phyloP scores from a whole-genome alignment of 2,797 vertebrate species.

The Tokudaia tokunoshimensis region DNA sequence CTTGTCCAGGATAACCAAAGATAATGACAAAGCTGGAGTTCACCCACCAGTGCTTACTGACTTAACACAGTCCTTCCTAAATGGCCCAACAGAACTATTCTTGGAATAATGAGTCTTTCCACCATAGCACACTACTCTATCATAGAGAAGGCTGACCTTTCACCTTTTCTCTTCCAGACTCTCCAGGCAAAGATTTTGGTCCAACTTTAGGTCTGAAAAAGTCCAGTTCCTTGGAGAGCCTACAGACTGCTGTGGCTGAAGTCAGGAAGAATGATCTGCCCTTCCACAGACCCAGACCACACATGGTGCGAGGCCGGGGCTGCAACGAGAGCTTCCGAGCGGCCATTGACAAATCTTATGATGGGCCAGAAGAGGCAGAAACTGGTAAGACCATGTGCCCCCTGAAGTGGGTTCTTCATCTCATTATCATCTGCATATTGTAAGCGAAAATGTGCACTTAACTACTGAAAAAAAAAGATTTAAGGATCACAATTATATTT shows the following conservation, averaged over 20 bases:
- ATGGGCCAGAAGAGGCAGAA: constrained; percentile 94
- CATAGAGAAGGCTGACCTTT: neutral
- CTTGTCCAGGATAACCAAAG: neutral
- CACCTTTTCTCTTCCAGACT: constrained; percentile 84
- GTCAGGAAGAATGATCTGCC: constrained; percentile 95
- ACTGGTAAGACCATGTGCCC: constrained; percentile 89
- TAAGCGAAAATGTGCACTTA: constrained; percentile 56
- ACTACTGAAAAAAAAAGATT: constrained; percentile 76
- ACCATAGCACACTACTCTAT: neutral
- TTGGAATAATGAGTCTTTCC: neutral
- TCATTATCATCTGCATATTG: constrained; percentile 17
- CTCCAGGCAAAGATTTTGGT: constrained; percentile 91
- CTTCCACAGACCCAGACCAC: constrained; percentile 95
- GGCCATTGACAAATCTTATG: constrained; percentile 98
- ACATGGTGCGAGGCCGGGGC: constrained; percentile 96
- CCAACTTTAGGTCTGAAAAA: constrained; percentile 97
- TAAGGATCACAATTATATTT: constrained; percentile 78
- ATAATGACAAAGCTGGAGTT: neutral
- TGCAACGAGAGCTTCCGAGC: constrained; percentile 98
- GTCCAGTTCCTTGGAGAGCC: constrained; percentile 97
- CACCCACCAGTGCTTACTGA: too few species aligned
- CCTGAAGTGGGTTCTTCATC: neutral
- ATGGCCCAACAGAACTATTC: neutral
- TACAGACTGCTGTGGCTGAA: constrained; percentile 96
- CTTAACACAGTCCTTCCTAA: neutral